Base-by-base conservation (phyloP, 2,888 invertebrate species). In the Netelia fuscicornis region DNA sequence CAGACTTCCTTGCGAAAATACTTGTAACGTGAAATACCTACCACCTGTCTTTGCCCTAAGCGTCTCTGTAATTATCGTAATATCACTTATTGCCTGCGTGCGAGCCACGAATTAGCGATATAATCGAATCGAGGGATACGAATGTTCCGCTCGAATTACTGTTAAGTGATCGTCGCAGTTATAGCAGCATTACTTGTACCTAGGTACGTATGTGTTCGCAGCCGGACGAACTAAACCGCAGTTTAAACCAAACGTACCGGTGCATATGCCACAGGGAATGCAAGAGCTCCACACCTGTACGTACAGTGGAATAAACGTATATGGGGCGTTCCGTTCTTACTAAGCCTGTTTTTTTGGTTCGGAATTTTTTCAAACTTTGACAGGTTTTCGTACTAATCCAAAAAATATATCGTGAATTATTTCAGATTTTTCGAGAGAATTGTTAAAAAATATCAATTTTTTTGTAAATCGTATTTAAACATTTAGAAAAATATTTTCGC, bases 81-180 rank as follows among this genome's bases (percentile, higher is more conserved):
- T 62, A 78, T 67, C 60, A 71, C 25, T 48, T 52, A n/a, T 17
- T 48, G 56, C 30, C 70, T 82, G 52, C 62, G 65, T 60, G 65
- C 71, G 44, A 71, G 58, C 20, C 58, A 25, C 20, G 37, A 78
- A 83, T 78, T 72, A 83, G 37, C 37, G 78, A 52, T 67, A 54
- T 72, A 78, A 83, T 78, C 72, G 60, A 72, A 78, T 58, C 67
- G 17, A 17, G 52, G 42, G 11, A 65, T 60, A 68, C 17, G 42
- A 83, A 56, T 67, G 72, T 82, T 82, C 71, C 67, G 72, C 65
- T 83, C 44, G 72, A 65, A 60, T 52, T 72, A 52, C 67, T 62
- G 20, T 62, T 44, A 64, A 81, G 56, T 56, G 72, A 70, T 76
- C 68, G 42, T 75, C 67, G 71, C 42, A 58, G 67, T 67, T 48